Evolutionary conservation across 64 coral and sea anemone genomes (phyloP), one percentile per base, ranked within the genome.

Genomic region (Pocillopora verrucosa): DNA sequence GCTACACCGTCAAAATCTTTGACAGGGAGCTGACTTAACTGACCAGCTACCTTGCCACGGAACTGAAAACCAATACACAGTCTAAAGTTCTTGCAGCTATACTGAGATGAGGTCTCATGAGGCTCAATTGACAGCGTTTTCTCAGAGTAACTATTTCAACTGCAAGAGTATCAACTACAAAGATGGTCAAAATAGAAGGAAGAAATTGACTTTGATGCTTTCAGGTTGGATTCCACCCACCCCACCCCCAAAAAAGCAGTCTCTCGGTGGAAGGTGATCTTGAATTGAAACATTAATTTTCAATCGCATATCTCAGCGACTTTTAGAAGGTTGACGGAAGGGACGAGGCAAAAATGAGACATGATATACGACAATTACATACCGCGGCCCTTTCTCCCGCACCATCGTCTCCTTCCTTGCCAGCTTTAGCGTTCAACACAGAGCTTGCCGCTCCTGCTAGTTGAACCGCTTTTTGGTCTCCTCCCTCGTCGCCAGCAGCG

Each of bases 371-470:
- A 7, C 41, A 51, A 20, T 15, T 13, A 87, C 69, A 67, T 83
- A 96, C 94, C 17, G 88, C 80, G 13, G 87, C 87, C 37, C 94
- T 64, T 45, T 96, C 88, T 1, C 75, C 51, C 6, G 78, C 83
- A 10, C 72, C 34, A 57, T 97, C 95, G 4, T 87, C 83, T 59
- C 68, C 83, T 20, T 22, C 61, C 45, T 82, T 61, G 1, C 88
- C 81, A 61, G 92, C 85, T 60, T 97, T 90, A 11, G 92, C 75
- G 73, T 97, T 97, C 34, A 97, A 61, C 65, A 97, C 95, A 9
- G 95, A 97, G 61, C 95, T 93, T 10, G 87, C 91, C 4, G 95
- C 95, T 20, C 90, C 93, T 6, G 95, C 93, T 11, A 93, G 76
- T 69, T 97, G 95, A 12, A 91, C 59, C 0, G 95, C 95, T 59